Evolutionary conservation across 2,113 vertebrate genomes (phyloP), one percentile per base, ranked within the genome.

Genomic region (Megaptera novaeangliae): DNA sequence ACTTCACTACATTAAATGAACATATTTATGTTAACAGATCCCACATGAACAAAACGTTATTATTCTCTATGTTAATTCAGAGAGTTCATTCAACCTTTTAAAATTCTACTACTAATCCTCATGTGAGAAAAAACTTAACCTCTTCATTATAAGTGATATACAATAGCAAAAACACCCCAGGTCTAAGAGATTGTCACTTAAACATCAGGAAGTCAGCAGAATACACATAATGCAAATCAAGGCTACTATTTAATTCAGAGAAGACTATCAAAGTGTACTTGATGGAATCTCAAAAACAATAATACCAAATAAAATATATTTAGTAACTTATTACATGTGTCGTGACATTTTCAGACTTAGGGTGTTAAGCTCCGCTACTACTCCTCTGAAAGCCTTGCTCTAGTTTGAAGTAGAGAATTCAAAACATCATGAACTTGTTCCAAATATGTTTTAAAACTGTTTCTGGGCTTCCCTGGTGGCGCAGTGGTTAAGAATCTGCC

Each of bases 61-160:
- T 74, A 82, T n/a, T 88, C 6, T 68, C n/a, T 55, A 11, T 41
- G 36, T 74, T 81, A 83, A 86, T 85, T 82, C 31, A 31, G 41
- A 81, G 34, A 59, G 71, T 93, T 91, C 71, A 88, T 49, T 90
- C 55, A 77, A 55, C 20, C 39, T 81, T 97, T 95, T 59, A 92
- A 95, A 75, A 86, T 5, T 39, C 49, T 82, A 44, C 14, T 39
- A 80, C 36, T 75, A 75, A 97, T 85, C n/a, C 44, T 64, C 66
- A 81, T n/a, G 27, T 36, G 66, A 77, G 52, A 27, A 91, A 92
- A 66, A 80, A 83, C 4, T 93, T 31, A 75, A 86, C 49, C 8
- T 86, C 55, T 61, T 91, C 61, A 82, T 61, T 39, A 8, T 74
- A 91, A 87, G 39, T 83, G 10, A 71, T 29, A 90, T 34, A 85